Conservation (phyloP, 2,797 vertebrate genomes). For the Danio jaintianensis region DNA sequence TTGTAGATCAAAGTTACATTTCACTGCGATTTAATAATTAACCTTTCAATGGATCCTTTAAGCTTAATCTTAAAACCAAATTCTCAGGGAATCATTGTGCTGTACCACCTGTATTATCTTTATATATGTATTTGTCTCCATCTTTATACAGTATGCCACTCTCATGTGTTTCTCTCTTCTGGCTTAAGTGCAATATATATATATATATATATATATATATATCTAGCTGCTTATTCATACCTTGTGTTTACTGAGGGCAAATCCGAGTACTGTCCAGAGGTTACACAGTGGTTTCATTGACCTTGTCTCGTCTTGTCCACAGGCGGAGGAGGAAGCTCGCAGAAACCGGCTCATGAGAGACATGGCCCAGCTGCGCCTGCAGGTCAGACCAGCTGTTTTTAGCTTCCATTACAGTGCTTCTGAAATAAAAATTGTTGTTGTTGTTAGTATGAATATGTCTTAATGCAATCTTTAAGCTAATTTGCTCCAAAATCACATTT, state of each 20-base stretch:
- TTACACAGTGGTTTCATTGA: background rate
- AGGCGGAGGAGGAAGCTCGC: slow-evolving; percentile 97
- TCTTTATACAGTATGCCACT: slow-evolving; percentile 29
- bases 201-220: background rate
- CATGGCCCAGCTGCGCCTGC: slow-evolving; percentile 96
- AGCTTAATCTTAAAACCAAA: background rate
- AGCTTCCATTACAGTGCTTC: background rate
- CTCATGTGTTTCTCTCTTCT: background rate
- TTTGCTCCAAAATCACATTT: no score
- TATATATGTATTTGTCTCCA: background rate
- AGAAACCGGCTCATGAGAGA: slow-evolving; percentile 96
- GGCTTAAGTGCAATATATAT: background rate
- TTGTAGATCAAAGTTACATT: background rate
- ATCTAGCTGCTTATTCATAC: background rate
- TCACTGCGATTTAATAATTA: background rate
- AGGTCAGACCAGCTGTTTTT: slow-evolving; percentile 77
- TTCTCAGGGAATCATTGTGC: no score
- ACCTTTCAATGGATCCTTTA: background rate
- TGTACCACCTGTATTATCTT: background rate
- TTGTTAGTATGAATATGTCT: no score
- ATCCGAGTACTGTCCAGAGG: slow-evolving; percentile 24
- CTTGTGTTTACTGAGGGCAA: slow-evolving; percentile 1
- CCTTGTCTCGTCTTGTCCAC: slow-evolving; percentile 17
- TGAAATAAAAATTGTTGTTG: no score
- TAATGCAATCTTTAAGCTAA: no score